Percentiles rank a stretch among this genome's conserved stretches.
These are phyloP conservation scores for Tenualosa thibaudeaui DNA, from an alignment of 2,797 vertebrate genomes.

Conservation along the genomic window DNA sequence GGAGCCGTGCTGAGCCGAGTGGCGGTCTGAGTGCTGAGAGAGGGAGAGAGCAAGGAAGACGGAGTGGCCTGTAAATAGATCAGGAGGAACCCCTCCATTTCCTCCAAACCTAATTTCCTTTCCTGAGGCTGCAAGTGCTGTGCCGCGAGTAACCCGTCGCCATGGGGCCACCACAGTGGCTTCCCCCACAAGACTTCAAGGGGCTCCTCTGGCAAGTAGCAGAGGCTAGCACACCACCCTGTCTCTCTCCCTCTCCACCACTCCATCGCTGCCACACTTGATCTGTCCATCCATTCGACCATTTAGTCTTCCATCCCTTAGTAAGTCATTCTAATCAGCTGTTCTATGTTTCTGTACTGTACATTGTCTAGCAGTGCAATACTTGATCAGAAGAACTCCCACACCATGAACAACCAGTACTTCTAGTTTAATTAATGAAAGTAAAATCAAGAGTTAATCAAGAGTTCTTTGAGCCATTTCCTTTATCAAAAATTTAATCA, in stretches of 20 bases:
- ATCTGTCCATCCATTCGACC: neutral
- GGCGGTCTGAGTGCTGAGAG: neutral
- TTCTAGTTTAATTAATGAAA: too few relatives aligned
- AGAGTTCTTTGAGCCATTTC: too few relatives aligned
- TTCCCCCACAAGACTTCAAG: conserved; percentile 78
- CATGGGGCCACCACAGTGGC: conserved; percentile 75
- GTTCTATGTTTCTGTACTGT: neutral
- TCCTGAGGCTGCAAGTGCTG: conserved; percentile 83
- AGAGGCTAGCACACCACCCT: neutral
- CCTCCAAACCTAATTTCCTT: conserved; percentile 80
- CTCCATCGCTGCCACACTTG: neutral
- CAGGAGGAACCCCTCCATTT: conserved; percentile 80
- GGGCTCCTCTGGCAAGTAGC: conserved; percentile 50
- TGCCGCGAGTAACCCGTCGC: conserved; percentile 78
- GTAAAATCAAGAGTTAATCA: too few relatives aligned
- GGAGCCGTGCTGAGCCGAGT: conserved; percentile 51
- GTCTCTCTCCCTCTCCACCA: neutral
- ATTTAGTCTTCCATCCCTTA: neutral
- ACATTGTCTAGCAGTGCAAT: neutral
- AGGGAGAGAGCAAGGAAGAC: neutral
- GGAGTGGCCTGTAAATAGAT: conserved; percentile 75
- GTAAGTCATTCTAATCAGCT: neutral
- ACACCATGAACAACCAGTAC: too few relatives aligned
- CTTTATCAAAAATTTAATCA: too few relatives aligned
- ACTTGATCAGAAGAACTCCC: too few relatives aligned